Evolutionary conservation across 2,888 invertebrate genomes (phyloP), one percentile per base, ranked within the genome.

Genomic region (Teleogryllus oceanicus): DNA sequence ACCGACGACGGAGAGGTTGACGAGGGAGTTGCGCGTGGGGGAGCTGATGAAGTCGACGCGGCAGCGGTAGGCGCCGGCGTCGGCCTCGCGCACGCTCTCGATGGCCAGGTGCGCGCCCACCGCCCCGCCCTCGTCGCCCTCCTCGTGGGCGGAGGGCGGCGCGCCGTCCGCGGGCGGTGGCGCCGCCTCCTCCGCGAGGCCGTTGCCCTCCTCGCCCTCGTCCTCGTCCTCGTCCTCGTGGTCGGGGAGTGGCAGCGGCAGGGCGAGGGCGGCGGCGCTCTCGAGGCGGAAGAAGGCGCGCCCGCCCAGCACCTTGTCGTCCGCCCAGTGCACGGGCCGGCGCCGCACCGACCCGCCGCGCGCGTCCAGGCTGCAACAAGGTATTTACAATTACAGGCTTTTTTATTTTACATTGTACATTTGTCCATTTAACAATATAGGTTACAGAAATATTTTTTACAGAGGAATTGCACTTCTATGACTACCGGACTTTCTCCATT

Each of bases 1-100:
- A 88, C 87, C 85, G 77, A 88, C 86, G 78, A 88, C 86, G 81
- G 86, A 86, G 78, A 88, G 85, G 81, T 86, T 87, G 82, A 87
- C 86, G 75, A 85, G 84, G 50, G 86, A 86, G 82, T 88, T 87
- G 77, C 86, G 84, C 16, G 87, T 88, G 13, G 86, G 87, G 8
- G 87, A 86, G 78, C 85, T 85, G 82, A 85, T 86, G 84, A 87
- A 88, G 83, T 88, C 88, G 78, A 88, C 86, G 78, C 88, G 84
- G 83, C 88, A 88, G 79, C 87, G 84, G 83, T 88, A 87, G 74
- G 86, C 83, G 8, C 87, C 87, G 24, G 85, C 86, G 83, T 88
- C 87, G n/a, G 81, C 80, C 78, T 84, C 85, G 79, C 84, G 83
- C 78, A 85, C 84, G 82, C 85, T 85, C 79, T 85, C 85, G 75